Conservation (phyloP, 2,797 vertebrate genomes). For the Loriculus beryllinus region DNA sequence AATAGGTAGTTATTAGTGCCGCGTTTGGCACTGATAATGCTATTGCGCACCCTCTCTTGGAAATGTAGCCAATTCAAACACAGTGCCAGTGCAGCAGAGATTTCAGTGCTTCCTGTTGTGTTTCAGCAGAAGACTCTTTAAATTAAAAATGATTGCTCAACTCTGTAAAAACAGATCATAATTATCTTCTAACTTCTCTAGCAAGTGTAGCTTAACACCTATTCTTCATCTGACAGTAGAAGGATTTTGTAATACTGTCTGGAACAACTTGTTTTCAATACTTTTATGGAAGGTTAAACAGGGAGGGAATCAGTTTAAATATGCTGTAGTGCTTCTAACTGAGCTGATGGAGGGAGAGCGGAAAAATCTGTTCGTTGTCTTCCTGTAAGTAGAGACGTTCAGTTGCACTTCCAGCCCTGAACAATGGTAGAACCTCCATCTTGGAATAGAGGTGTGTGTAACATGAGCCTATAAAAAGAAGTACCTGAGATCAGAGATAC, state of each 20-base stretch:
- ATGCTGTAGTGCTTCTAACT: not conserved
- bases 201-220: not conserved
- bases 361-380: not conserved
- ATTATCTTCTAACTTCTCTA: not conserved
- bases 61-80: not conserved
- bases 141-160: not conserved
- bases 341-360: not conserved
- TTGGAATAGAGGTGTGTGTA: not conserved
- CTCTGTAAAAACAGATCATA: not conserved
- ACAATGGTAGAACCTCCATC: not conserved
- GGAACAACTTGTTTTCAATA: not conserved
- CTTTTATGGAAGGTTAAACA: not conserved
- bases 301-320: not conserved
- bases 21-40: not conserved
- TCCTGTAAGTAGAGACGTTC: not conserved
- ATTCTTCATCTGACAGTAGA: not conserved
- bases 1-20: not conserved
- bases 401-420: not conserved
- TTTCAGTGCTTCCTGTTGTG: not conserved
- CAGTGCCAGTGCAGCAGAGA: not conserved
- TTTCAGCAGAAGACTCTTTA: not conserved
- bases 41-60: not conserved
- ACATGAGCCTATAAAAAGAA: not conserved
- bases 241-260: not conserved
- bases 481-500: not conserved